These are phyloP conservation scores for Molossus alvarezi DNA, from an alignment of 2,797 vertebrate genomes.

Conservation along the genomic window DNA sequence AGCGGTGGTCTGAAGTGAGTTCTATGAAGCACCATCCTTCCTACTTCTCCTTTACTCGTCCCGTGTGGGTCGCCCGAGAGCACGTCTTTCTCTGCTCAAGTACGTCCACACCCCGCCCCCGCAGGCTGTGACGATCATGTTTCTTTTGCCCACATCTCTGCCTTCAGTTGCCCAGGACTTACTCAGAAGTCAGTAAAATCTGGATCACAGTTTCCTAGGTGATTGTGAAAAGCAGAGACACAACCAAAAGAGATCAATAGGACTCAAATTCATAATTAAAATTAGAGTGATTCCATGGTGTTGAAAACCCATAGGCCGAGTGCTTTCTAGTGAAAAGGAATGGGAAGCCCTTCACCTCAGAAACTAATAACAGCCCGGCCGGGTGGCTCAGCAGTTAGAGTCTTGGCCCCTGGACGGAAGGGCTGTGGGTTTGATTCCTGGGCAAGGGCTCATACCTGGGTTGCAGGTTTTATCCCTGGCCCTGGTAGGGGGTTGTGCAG, in stretches of 20 bases:
- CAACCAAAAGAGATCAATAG: not conserved
- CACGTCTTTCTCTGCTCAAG: not conserved
- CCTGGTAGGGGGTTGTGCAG: too few relatives aligned
- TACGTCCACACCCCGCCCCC: not conserved
- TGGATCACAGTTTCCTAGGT: not conserved
- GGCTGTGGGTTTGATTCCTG: too few relatives aligned
- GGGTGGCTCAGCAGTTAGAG: too few relatives aligned
- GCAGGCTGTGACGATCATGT: not conserved
- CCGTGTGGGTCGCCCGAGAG: not conserved
- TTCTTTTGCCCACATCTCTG: not conserved
- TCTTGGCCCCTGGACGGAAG: too few relatives aligned
- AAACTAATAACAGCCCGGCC: not conserved
- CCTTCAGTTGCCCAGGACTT: not conserved
- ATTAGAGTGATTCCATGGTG: not conserved
- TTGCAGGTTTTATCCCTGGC: too few relatives aligned
- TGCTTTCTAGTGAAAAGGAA: constrained; percentile 22
- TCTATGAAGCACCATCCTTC: not conserved
- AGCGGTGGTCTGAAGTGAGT: not conserved
- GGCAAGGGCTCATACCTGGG: too few relatives aligned
- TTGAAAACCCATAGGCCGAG: not conserved
- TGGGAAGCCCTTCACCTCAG: not conserved
- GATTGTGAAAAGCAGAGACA: not conserved
- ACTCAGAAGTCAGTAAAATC: not conserved
- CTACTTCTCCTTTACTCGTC: not conserved
- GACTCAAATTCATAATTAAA: not conserved